Conservation (phyloP, 1,140 invertebrate genomes). For the Pomacea maculata region DNA sequence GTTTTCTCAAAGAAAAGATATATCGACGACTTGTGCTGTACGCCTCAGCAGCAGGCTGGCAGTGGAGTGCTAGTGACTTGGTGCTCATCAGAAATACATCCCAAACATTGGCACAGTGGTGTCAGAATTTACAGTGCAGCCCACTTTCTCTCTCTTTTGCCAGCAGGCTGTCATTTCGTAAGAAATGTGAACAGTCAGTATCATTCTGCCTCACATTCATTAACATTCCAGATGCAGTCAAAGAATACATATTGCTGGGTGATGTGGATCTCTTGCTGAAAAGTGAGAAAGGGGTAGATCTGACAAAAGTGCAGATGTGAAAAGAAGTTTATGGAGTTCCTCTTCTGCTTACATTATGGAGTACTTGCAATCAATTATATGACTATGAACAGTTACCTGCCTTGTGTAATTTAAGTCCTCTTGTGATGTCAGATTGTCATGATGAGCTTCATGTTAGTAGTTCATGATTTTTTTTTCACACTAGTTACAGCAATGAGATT, state of each 20-base stretch:
- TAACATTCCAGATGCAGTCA: conserved; percentile 28
- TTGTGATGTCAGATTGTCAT: no score
- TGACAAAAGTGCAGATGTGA: neutral
- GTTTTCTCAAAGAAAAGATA: conserved; percentile 23
- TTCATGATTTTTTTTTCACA: no score
- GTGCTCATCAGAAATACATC: conserved; percentile 26
- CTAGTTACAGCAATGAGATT: no score
- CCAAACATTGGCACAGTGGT: conserved; percentile 36
- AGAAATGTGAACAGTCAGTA: conserved; percentile 18
- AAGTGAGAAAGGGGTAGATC: conserved; percentile 9
- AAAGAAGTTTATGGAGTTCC: neutral
- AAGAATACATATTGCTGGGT: conserved; percentile 36
- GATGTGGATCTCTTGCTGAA: conserved; percentile 35
- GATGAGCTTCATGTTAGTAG: no score
- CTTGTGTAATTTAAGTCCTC: no score
- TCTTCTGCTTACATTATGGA: no score
- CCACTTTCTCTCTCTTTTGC: conserved; percentile 35
- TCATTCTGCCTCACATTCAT: conserved; percentile 19
- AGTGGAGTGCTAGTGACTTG: conserved; percentile 35
- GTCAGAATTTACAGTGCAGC: conserved; percentile 23
- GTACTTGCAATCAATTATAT: neutral
- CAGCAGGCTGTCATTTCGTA: conserved; percentile 31
- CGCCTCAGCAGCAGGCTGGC: conserved; percentile 40
- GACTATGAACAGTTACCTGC: no score
- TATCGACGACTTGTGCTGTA: conserved; percentile 40